These are phyloP conservation scores for Temnothorax rugatulus DNA, from an alignment of 2,888 invertebrate species.

Conservation along the genomic window DNA sequence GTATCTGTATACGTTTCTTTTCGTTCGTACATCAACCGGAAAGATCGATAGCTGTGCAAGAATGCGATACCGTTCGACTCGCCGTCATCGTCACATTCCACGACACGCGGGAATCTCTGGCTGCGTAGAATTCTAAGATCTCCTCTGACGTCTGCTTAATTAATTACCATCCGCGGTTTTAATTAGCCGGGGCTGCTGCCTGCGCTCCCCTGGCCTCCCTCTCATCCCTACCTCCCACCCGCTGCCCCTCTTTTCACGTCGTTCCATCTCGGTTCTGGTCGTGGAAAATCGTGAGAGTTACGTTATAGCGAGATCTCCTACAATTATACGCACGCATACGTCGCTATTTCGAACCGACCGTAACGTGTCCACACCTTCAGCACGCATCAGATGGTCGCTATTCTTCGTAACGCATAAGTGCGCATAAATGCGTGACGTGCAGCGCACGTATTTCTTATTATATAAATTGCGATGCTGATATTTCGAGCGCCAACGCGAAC, in stretches of 20 bases:
- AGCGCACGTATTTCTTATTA: constrained; percentile 4
- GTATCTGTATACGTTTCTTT: not conserved
- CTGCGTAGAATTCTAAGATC: constrained; percentile 83
- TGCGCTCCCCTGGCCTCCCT: constrained; percentile 62
- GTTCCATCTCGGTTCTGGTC: constrained; percentile 60
- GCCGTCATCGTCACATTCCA: constrained; percentile 61
- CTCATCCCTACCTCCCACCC: not conserved
- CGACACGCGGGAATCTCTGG: constrained; percentile 82
- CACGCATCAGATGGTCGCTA: constrained; percentile 60
- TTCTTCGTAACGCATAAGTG: constrained; percentile 58
- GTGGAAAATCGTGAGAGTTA: constrained; percentile 80
- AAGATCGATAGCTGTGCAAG: constrained; percentile 38
- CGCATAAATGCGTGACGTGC: constrained; percentile 61
- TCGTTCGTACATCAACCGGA: constrained; percentile 13
- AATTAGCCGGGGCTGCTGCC: constrained; percentile 83
- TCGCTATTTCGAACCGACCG: constrained; percentile 58
- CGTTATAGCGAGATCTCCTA: constrained; percentile 66
- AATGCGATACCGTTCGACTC: constrained; percentile 66
- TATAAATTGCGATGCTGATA: not conserved
- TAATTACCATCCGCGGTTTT: constrained; percentile 86
- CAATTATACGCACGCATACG: constrained; percentile 52
- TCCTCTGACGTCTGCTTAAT: constrained; percentile 85
- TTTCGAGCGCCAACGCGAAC: not conserved
- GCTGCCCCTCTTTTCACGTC: constrained; percentile 49
- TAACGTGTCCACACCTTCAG: constrained; percentile 71